Conservation (phyloP, 2,797 vertebrate genomes). For the Brachymystax lenok region DNA sequence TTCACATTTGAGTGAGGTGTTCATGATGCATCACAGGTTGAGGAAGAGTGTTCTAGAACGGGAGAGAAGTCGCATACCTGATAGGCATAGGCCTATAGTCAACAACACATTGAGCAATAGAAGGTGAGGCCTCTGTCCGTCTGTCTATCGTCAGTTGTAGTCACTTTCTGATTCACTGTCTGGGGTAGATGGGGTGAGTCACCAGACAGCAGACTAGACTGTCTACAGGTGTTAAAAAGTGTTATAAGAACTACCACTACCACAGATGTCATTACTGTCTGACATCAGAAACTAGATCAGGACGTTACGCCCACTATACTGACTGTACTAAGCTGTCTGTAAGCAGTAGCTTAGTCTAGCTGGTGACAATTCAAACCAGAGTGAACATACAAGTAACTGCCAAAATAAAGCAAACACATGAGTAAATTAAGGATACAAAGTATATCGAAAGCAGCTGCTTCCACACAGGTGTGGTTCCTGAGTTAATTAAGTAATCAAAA, state of each 20-base stretch:
- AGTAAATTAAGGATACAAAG: no score
- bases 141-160: conserved; percentile 6
- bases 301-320: not conserved
- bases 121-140: conserved; percentile 6
- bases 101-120: conserved; percentile 11
- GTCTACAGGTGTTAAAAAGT: conserved; percentile 21
- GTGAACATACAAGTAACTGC: not conserved
- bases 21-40: not conserved
- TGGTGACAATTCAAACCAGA: conserved; percentile 2
- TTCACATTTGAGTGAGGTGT: not conserved
- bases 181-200: conserved; percentile 30
- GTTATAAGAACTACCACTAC: conserved; percentile 17
- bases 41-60: not conserved
- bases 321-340: not conserved
- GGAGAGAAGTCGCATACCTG: not conserved
- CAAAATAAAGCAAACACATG: no score
- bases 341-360: not conserved
- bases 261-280: not conserved
- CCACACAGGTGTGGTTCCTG: no score
- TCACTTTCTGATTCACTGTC: conserved; percentile 29
- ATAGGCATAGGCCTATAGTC: conserved; percentile 10
- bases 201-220: conserved; percentile 24
- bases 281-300: not conserved
- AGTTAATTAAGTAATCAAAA: no score
- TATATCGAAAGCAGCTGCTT: no score